phyloP scores from a whole-genome alignment of 1,140 invertebrate genomes.

The Calliopsis andreniformis region DNA sequence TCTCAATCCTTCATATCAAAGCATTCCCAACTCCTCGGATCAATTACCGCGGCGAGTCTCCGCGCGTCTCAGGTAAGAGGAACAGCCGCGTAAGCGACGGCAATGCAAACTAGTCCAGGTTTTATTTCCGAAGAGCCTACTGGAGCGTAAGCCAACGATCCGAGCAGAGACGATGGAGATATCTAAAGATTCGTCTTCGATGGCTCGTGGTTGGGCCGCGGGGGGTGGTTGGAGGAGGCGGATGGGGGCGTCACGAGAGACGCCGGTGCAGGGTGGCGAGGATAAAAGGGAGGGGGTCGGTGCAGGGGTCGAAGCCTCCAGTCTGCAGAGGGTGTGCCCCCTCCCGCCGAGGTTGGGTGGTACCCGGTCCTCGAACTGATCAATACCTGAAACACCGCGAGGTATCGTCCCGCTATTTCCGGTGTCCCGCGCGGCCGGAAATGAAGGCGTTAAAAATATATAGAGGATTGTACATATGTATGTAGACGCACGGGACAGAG shows the following conservation, averaged over 20 bases:
- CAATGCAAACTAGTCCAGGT: constrained; percentile 41
- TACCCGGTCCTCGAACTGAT: constrained; percentile 76
- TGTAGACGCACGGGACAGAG: constrained; percentile 23
- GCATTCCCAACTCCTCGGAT: constrained; percentile 28
- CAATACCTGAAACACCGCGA: constrained; percentile 81
- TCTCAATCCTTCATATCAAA: too few relatives aligned
- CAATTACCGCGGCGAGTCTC: neutral
- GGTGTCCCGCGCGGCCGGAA: constrained; percentile 78
- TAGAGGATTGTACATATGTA: constrained; percentile 7
- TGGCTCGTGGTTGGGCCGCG: constrained; percentile 41
- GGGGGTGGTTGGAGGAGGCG: constrained; percentile 44
- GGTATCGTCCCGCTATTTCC: constrained; percentile 81
- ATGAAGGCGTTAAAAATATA: constrained; percentile 74
- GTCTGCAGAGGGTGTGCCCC: constrained; percentile 40
- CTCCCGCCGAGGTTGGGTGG: constrained; percentile 56
- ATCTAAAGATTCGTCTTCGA: constrained; percentile 66
- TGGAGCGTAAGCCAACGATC: constrained; percentile 61
- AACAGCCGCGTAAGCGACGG: constrained; percentile 11
- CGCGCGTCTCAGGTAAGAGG: neutral
- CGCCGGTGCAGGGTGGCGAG: constrained; percentile 38
- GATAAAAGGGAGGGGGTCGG: constrained; percentile 42
- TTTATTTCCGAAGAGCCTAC: constrained; percentile 48
- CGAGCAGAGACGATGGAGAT: constrained; percentile 59
- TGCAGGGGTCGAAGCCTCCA: constrained; percentile 49
- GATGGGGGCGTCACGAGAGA: constrained; percentile 42